phyloP scores from a whole-genome alignment of 2,888 invertebrate species.

The Drosophila tanythrix region DNA sequence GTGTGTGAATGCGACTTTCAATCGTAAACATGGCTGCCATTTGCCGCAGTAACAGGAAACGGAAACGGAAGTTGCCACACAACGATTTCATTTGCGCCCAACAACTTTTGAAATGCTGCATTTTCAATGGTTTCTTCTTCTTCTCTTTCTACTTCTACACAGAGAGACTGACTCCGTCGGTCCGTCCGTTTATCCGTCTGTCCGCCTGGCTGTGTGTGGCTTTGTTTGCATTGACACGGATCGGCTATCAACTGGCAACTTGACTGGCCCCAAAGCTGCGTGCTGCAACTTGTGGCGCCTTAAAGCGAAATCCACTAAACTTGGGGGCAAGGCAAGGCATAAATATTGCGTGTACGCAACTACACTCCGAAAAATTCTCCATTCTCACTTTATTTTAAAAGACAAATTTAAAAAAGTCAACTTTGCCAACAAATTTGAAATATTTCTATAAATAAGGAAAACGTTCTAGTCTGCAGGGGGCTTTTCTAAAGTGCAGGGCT shows the following conservation, averaged over 20 bases:
- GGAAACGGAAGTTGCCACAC: conserved; percentile 77
- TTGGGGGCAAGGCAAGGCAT: conserved; percentile 40
- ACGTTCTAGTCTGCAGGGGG: too few species aligned
- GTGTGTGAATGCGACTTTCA: conserved; percentile 69
- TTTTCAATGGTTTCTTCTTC: conserved; percentile 48
- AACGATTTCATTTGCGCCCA: conserved; percentile 79
- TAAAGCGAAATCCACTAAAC: conserved; percentile 49
- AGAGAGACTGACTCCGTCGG: conserved; percentile 1
- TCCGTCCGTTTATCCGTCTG: neutral
- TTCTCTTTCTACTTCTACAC: conserved; percentile 5
- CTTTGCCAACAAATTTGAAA: neutral
- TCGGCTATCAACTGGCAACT: conserved; percentile 63
- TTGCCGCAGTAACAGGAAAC: conserved; percentile 48
- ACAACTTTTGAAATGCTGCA: conserved; percentile 78
- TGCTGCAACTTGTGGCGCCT: conserved; percentile 61
- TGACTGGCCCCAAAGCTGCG: conserved; percentile 43
- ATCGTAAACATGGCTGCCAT: conserved; percentile 69
- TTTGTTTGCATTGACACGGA: conserved; percentile 73
- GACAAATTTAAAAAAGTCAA: too few species aligned
- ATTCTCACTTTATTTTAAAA: neutral
- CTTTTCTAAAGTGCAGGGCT: neutral
- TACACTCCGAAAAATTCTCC: neutral
- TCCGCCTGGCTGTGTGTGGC: conserved; percentile 12
- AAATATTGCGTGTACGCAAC: conserved; percentile 57
- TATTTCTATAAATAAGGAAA: too few species aligned